Conservation (phyloP, 92 coral and sea anemone species). For the Siderastrea siderea region DNA sequence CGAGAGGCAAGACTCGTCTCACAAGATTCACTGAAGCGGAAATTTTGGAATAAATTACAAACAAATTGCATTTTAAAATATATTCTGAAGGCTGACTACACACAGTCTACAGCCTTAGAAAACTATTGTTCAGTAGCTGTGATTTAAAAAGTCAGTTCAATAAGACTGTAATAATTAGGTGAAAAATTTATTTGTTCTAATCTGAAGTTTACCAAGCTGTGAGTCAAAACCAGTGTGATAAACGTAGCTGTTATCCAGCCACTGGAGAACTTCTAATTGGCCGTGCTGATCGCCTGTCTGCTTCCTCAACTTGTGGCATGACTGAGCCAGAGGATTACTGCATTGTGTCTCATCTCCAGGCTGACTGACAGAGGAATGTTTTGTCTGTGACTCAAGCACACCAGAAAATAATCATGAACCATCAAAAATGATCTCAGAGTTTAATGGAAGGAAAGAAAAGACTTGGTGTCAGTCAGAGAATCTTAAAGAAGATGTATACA, state of each 20-base stretch:
- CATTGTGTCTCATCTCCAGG: conserved; percentile 86
- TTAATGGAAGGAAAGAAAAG: conserved; percentile 68
- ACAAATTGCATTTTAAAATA: no score
- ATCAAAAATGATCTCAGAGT: conserved; percentile 81
- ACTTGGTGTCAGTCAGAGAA: conserved; percentile 98
- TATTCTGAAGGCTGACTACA: no score
- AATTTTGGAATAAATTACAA: no score
- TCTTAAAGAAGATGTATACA: conserved; percentile 86
- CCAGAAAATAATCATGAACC: conserved; percentile 78
- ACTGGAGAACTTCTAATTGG: conserved; percentile 97
- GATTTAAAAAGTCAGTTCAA: no score
- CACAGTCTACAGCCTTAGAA: no score
- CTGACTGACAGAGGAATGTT: conserved; percentile 65
- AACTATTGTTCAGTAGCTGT: no score
- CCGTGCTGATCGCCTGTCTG: conserved; percentile 70
- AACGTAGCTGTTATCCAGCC: conserved; percentile 94
- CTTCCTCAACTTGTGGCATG: conserved; percentile 97
- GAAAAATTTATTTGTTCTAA: not conserved
- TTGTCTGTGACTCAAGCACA: conserved; percentile 64
- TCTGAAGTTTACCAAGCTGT: conserved; percentile 22
- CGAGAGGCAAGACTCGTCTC: no score
- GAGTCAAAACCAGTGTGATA: conserved; percentile 77
- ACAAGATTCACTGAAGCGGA: no score
- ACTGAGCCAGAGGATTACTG: conserved; percentile 76
- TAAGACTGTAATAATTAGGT: no score